These are phyloP conservation scores for Cottoperca gobio DNA, from an alignment of 2,797 vertebrate species.

Conservation along the genomic window DNA sequence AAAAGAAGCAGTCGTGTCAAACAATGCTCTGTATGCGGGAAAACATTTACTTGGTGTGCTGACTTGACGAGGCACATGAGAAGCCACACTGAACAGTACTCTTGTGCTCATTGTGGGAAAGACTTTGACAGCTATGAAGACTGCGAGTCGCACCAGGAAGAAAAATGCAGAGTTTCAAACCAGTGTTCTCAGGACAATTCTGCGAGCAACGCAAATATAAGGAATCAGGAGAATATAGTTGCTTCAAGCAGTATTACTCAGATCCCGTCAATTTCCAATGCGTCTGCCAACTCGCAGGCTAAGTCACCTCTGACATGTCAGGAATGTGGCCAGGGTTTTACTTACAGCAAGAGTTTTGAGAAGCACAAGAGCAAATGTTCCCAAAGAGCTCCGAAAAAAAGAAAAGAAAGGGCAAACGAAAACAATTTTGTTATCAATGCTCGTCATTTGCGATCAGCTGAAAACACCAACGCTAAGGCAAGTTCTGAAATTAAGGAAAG, in stretches of 20 bases:
- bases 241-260: constrained; percentile 1
- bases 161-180: constrained; percentile 17
- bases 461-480: background rate
- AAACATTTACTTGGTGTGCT: constrained; percentile 26
- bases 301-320: constrained; percentile 13
- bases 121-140: constrained; percentile 43
- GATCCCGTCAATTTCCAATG: background rate
- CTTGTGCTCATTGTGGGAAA: constrained; percentile 23
- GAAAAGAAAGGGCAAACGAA: background rate
- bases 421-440: background rate
- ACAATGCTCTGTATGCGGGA: constrained; percentile 31
- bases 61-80: constrained; percentile 46
- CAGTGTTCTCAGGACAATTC: background rate
- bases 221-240: background rate
- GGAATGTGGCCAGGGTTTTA: constrained; percentile 42
- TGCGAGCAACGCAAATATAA: background rate
- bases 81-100: constrained; percentile 17
- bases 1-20: constrained; percentile 40
- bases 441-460: constrained; percentile 7
- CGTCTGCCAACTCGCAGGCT: background rate
- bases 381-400: background rate
- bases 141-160: constrained; percentile 9
- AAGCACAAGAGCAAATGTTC: constrained; percentile 38
- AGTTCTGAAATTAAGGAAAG: constrained; percentile 1
- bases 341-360: constrained; percentile 34